These are phyloP conservation scores for Callospermophilus lateralis DNA, from an alignment of 2,113 vertebrate species.

Conservation along the genomic window DNA sequence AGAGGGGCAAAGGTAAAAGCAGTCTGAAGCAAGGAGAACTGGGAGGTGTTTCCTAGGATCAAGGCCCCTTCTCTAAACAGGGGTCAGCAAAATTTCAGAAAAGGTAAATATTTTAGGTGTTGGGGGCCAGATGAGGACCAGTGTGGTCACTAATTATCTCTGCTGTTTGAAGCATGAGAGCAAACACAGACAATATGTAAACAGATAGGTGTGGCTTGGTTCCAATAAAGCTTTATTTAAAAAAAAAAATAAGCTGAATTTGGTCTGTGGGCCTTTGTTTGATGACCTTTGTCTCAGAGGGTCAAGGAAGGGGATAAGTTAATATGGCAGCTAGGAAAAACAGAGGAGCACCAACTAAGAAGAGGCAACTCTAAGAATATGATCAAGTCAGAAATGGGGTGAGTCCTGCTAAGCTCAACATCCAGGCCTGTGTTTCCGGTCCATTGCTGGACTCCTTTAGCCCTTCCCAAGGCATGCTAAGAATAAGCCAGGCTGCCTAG, in stretches of 20 bases:
- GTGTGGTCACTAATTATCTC: neutral
- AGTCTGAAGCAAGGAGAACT: neutral
- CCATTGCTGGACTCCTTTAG: fast-evolving
- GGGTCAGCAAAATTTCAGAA: neutral
- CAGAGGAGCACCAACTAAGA: fast-evolving
- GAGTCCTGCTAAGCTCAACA: neutral
- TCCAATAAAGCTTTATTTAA: neutral
- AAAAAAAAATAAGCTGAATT: neutral
- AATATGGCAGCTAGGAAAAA: neutral
- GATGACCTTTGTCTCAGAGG: neutral
- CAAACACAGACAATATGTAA: neutral
- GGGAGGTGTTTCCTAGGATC: neutral
- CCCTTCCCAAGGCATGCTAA: neutral
- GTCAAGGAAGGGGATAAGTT: neutral
- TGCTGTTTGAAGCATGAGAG: neutral
- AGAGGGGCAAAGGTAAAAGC: neutral
- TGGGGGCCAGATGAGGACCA: neutral
- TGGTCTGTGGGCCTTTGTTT: neutral
- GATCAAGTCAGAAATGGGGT: neutral
- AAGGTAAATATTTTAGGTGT: neutral
- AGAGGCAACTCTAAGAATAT: neutral
- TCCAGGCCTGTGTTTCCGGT: neutral
- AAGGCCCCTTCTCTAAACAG: neutral
- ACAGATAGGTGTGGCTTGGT: neutral
- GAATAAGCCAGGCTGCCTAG: neutral